phyloP scores from a whole-genome alignment of 2,888 invertebrate species.

The Drosophila mimetica region DNA sequence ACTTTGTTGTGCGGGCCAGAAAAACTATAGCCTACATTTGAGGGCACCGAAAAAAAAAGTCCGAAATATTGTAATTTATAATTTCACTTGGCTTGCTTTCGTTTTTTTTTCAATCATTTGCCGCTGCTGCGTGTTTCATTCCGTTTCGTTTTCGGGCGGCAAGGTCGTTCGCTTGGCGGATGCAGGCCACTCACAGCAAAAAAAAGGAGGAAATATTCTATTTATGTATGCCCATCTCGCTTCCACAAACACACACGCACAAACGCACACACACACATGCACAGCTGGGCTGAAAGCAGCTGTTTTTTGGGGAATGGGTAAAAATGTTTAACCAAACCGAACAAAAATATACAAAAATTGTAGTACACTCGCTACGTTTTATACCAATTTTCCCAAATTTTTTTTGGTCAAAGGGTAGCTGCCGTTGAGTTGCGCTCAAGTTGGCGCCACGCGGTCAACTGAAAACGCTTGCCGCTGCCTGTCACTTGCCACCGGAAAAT shows the following conservation, averaged over 20 bases:
- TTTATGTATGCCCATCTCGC: conserved; percentile 44
- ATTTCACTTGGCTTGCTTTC: conserved; percentile 2
- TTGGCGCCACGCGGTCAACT: conserved; percentile 70
- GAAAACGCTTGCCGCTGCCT: conserved; percentile 27
- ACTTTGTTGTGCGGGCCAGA: background rate
- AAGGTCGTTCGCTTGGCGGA: conserved; percentile 53
- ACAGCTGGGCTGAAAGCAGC: conserved; percentile 64
- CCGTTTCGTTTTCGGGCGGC: conserved; percentile 36
- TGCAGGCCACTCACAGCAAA: conserved; percentile 26
- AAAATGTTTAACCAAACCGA: too few relatives aligned
- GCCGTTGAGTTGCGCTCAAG: conserved; percentile 54
- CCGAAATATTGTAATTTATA: background rate
- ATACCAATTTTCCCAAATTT: too few relatives aligned
- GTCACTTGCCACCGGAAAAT: background rate
- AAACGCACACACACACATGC: conserved; percentile 26
- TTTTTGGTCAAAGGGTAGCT: conserved; percentile 2
- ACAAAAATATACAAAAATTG: background rate
- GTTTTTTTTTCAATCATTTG: conserved; percentile 8
- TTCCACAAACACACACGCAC: conserved; percentile 37
- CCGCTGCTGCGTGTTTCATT: conserved; percentile 40
- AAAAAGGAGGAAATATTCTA: conserved; percentile 19
- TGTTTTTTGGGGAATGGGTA: conserved; percentile 47
- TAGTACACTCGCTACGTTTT: background rate
- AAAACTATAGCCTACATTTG: conserved; percentile 39
- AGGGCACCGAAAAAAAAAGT: conserved; percentile 18